Conservation (phyloP, 2,797 vertebrate genomes). For the Pogoniulus pusillus region DNA sequence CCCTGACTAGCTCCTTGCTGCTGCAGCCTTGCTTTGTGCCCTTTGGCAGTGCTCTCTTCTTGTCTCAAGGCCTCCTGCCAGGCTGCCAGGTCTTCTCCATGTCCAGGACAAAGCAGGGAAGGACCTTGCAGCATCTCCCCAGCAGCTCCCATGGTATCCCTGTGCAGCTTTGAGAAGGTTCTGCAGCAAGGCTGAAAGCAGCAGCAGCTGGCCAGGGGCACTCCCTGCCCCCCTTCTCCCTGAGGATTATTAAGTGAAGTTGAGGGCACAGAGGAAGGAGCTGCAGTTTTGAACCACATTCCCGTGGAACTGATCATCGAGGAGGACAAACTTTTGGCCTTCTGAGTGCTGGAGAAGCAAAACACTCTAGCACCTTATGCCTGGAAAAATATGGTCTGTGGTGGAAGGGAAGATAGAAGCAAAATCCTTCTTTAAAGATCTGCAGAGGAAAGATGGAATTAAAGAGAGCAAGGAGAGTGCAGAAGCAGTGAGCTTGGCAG, state of each 20-base stretch:
- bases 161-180: not conserved
- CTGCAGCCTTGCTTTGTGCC: not conserved
- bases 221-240: not conserved
- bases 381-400: not conserved
- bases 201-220: not conserved
- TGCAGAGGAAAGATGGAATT: not conserved
- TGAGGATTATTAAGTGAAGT: not conserved
- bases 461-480: not conserved
- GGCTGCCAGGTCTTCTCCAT: not conserved
- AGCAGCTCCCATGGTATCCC: not conserved
- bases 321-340: not conserved
- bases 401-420: not conserved
- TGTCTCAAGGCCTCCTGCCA: accelerated
- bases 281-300: not conserved
- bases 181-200: not conserved
- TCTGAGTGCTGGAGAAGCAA: not conserved
- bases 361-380: accelerated
- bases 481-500: not conserved
- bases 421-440: not conserved
- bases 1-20: not conserved
- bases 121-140: not conserved
- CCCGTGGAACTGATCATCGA: accelerated
- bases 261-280: not conserved
- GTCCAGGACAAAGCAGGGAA: not conserved
- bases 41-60: not conserved